Conservation (phyloP, 2,113 vertebrate genomes). For the Eulacestoma nigropectus region DNA sequence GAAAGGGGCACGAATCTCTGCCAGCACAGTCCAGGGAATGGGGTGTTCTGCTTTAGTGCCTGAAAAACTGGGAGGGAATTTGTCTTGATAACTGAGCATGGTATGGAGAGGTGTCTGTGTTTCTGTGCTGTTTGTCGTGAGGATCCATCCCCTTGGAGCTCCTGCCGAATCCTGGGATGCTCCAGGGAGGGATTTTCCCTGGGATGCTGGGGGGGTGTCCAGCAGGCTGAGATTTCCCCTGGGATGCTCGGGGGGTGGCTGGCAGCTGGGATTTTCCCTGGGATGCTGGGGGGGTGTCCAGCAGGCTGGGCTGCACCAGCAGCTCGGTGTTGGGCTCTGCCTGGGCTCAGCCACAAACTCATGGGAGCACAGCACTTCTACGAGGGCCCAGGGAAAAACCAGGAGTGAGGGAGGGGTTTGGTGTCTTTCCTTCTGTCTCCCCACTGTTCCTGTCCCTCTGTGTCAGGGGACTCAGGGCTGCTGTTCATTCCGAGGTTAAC, state of each 20-base stretch:
- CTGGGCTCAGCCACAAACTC: background rate
- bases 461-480: background rate
- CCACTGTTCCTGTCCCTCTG: background rate
- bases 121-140: accelerated
- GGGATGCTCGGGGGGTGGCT: background rate
- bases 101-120: background rate
- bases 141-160: background rate
- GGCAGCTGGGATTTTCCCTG: background rate
- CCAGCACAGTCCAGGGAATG: background rate
- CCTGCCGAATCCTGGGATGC: accelerated
- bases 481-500: background rate
- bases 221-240: background rate
- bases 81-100: accelerated
- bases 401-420: background rate
- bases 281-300: background rate
- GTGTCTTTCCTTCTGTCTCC: background rate
- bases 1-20: accelerated
- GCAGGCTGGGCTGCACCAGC: background rate
- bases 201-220: background rate
- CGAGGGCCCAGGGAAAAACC: background rate
- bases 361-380: background rate
- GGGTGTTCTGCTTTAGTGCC: background rate
- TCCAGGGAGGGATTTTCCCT: background rate
- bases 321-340: background rate
- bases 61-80: background rate